A percentile compares a stretch with the other conserved stretches of the same genome.
Conservation (phyloP, 2,888 invertebrate genomes). For the Cataglyphis cursor region DNA sequence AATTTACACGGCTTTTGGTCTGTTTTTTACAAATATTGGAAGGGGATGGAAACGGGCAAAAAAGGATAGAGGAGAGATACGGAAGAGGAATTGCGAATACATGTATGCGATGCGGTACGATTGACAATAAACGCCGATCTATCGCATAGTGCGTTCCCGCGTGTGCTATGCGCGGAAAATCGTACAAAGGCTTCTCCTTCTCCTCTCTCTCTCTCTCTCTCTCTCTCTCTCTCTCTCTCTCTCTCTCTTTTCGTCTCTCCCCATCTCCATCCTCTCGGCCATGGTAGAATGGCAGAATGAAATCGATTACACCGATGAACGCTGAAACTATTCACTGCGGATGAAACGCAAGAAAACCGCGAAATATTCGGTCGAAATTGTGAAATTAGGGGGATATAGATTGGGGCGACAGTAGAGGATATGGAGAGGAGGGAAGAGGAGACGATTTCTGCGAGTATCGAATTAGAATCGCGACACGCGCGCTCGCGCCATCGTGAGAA, state of each 20-base stretch:
- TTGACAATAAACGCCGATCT: constrained; percentile 62
- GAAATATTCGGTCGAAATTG: constrained; percentile 31
- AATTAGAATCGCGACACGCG: constrained; percentile 37
- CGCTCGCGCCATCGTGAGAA: background rate
- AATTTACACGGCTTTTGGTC: constrained; percentile 49
- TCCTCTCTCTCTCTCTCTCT: background rate
- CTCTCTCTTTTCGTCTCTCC: background rate
- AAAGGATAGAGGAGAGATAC: background rate
- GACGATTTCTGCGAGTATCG: background rate
- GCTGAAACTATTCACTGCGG: constrained; percentile 46
- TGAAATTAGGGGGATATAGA: constrained; percentile 46
- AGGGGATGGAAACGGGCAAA: background rate
- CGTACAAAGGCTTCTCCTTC: constrained; percentile 36
- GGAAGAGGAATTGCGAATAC: constrained; percentile 15
- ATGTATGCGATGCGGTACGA: constrained; percentile 43
- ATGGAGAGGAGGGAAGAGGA: background rate
- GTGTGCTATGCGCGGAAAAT: constrained; percentile 37
- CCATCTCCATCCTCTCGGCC: background rate
- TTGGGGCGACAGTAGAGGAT: background rate
- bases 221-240: background rate
- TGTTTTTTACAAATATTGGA: constrained; percentile 41
- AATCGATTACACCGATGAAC: constrained; percentile 61
- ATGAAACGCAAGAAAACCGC: constrained; percentile 44
- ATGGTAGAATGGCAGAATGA: constrained; percentile 32
- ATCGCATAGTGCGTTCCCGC: constrained; percentile 42